These are phyloP conservation scores for Phylloscopus trochiloides DNA, from an alignment of 2,113 vertebrate genomes.

Conservation along the genomic window DNA sequence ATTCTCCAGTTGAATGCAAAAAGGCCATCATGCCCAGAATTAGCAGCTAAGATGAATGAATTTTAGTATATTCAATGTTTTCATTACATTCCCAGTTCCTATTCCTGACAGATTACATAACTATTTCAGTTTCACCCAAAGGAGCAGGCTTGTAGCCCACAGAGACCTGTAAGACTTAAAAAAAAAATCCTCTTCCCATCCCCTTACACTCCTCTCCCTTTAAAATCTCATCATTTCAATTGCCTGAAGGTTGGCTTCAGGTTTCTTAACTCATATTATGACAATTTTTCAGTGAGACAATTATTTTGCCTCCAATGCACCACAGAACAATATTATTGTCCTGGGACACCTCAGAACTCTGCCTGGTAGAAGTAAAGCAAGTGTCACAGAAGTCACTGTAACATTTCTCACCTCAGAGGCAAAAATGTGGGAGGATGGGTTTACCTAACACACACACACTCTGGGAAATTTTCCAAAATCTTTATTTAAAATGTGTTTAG, in stretches of 20 bases:
- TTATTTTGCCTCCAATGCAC: background rate
- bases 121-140: background rate
- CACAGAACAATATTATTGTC: background rate
- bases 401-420: slow-evolving; percentile 28
- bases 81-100: background rate
- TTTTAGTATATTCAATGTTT: background rate
- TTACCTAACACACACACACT: slow-evolving; percentile 4
- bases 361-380: background rate
- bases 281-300: background rate
- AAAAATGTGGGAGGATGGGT: background rate
- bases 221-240: background rate
- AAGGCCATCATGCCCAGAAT: background rate
- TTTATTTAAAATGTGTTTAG: slow-evolving; percentile 52
- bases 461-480: slow-evolving; percentile 39
- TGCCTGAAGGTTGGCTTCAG: background rate
- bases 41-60: background rate
- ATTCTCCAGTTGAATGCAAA: background rate
- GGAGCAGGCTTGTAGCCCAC: background rate
- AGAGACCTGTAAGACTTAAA: background rate
- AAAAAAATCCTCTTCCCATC: background rate
- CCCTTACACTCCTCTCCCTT: rapidly evolving
- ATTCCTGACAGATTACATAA: background rate
- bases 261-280: background rate
- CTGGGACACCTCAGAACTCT: background rate
- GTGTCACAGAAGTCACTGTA: background rate